phyloP scores from a whole-genome alignment of 37 sponge, comb jelly and placozoan genomes.

The Aphrocallistes beatrix region DNA sequence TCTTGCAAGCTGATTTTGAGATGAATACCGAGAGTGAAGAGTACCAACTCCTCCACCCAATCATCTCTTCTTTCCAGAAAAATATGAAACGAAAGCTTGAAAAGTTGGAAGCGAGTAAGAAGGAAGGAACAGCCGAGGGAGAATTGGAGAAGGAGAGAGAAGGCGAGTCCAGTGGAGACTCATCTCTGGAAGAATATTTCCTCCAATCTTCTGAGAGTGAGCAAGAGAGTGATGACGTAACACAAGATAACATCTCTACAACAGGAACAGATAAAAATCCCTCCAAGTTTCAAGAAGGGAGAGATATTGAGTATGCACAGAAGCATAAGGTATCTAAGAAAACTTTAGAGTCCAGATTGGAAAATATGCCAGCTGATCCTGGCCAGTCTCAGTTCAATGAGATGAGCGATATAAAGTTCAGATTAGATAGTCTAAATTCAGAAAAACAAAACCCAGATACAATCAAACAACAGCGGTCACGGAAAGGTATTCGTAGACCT shows the following conservation, averaged over 20 bases:
- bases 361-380: background rate
- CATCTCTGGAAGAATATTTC: background rate
- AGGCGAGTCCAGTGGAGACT: background rate
- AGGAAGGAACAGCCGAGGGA: conserved; percentile 17
- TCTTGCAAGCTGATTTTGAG: conserved; percentile 68
- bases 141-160: conserved; percentile 8
- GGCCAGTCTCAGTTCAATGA: background rate
- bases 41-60: conserved; percentile 65
- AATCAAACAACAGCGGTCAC: background rate
- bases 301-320: background rate
- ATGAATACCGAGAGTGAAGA: conserved; percentile 83
- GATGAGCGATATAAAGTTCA: background rate
- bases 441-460: background rate
- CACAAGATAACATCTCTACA: background rate
- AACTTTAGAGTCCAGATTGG: background rate
- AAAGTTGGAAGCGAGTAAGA: conserved; percentile 23
- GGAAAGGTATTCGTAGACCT: background rate
- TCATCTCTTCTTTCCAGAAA: conserved; percentile 46
- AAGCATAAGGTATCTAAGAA: background rate
- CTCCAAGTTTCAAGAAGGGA: background rate
- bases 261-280: background rate
- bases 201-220: background rate
- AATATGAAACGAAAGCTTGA: conserved; percentile 26
- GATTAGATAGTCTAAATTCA: background rate
- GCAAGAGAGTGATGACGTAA: background rate